Evolutionary conservation across 2,797 vertebrate species (phyloP).

Genomic region (Pseudopleuronectes americanus): DNA sequence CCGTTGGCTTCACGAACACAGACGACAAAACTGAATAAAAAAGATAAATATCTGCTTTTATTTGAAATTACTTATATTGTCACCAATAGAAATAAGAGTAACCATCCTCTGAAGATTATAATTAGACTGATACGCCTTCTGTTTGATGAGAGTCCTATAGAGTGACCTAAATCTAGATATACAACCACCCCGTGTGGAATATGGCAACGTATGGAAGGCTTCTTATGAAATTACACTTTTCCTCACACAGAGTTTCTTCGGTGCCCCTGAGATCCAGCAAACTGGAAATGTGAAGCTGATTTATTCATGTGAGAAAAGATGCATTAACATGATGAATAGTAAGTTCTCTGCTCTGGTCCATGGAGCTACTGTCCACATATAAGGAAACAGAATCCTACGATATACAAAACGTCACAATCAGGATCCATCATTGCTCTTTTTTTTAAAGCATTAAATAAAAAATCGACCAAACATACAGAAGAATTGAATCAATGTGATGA

Average conservation of each 20-base stretch:
- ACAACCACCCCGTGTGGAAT: background rate
- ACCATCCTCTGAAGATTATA: slow-evolving; percentile 23
- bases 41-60: slow-evolving; percentile 7
- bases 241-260: background rate
- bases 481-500: no score
- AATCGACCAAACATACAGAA: no score
- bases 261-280: background rate
- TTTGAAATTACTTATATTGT: slow-evolving; percentile 11
- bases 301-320: background rate
- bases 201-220: slow-evolving; percentile 6
- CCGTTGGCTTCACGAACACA: background rate
- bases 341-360: no score
- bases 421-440: no score
- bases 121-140: slow-evolving; percentile 23
- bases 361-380: no score
- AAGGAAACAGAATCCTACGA: no score
- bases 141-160: slow-evolving; percentile 40
- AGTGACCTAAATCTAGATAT: slow-evolving; percentile 28
- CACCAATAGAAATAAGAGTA: background rate
- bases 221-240: background rate
- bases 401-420: no score
- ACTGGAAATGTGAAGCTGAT: slow-evolving; percentile 1
- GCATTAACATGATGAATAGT: background rate
- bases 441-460: no score
- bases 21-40: background rate